Base-by-base conservation (phyloP, 2,888 invertebrate genomes). In the Nymphalis polychloros region DNA sequence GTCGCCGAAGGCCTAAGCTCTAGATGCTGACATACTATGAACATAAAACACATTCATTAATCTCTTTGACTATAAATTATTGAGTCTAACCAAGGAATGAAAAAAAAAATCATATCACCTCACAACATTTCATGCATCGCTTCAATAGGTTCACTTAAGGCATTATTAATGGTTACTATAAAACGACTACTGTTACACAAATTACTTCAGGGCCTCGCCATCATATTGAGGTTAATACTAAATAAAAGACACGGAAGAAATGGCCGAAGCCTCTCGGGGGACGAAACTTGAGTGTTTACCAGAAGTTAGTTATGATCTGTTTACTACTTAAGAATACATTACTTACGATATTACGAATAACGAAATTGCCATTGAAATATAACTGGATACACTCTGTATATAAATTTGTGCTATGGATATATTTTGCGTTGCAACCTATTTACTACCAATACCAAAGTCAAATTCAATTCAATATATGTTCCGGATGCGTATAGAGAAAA, bases 171-270 rank as follows among this genome's bases (percentile, higher is more conserved):
- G 55, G 31, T 50, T 52, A 16, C 60, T 57, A 68, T 60, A 68
- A 64, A 68, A 59, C 35, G 52, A 61, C 60, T 66, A 63, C 66
- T 70, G 66, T 66, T 64, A 72, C 59, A 63, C 59, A 68, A 70
- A 72, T 72, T 63, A 66, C 68, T 68, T 68, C 64, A 49, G 68
- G 48, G 65, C 50, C 71, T 61, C 66, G 68, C 63, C 63, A 61
- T 70, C 41, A 70, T 70, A 71, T 69, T 71, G 71, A 71, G 64
- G 67, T 67, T 71, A 70, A 72, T 69, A 62, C 63, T 49, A 63
- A 70, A 67, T 71, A 67, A 71, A 69, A 61, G 60, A 72, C 62
- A 67, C 46, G 69, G 61, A 69, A 71, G 57, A 69, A 68, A 55
- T 47, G 64, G 70, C 59, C 68, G 46, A 49, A 59, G 41, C 17